Evolutionary conservation across 2,888 invertebrate species (phyloP).

Genomic region (Watsonalla binaria): DNA sequence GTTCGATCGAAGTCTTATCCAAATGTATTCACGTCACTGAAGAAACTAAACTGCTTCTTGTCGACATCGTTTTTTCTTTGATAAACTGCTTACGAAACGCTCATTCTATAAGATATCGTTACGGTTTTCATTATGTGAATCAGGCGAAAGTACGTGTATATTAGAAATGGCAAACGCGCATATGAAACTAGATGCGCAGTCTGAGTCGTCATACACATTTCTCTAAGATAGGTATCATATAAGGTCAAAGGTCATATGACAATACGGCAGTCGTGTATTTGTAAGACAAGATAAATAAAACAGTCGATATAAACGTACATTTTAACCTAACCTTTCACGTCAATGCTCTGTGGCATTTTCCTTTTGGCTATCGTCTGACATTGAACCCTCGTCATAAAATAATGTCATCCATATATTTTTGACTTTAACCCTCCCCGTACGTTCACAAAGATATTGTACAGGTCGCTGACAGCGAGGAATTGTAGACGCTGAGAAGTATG

Average conservation of each 20-base stretch:
- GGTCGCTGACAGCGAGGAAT: neutral
- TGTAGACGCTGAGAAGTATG: neutral
- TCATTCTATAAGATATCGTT: too few relatives aligned
- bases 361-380: constrained; percentile 33
- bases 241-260: constrained; percentile 33
- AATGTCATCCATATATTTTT: constrained; percentile 14
- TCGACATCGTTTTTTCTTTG: too few relatives aligned
- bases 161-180: constrained; percentile 9
- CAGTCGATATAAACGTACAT: constrained; percentile 13
- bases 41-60: too few relatives aligned
- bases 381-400: constrained; percentile 45
- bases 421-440: neutral
- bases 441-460: neutral
- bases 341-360: constrained; percentile 41
- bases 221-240: constrained; percentile 3
- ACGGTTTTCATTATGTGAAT: too few relatives aligned
- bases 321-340: constrained; percentile 23
- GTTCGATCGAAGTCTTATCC: too few relatives aligned
- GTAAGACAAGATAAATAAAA: constrained; percentile 18
- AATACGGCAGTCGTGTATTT: constrained; percentile 15
- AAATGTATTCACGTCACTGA: too few relatives aligned
- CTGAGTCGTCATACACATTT: constrained; percentile 23
- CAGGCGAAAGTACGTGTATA: too few relatives aligned
- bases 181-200: constrained; percentile 16
- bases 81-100: too few relatives aligned